phyloP scores from a whole-genome alignment of 2,113 vertebrate genomes.

The Nothobranchius furzeri region DNA sequence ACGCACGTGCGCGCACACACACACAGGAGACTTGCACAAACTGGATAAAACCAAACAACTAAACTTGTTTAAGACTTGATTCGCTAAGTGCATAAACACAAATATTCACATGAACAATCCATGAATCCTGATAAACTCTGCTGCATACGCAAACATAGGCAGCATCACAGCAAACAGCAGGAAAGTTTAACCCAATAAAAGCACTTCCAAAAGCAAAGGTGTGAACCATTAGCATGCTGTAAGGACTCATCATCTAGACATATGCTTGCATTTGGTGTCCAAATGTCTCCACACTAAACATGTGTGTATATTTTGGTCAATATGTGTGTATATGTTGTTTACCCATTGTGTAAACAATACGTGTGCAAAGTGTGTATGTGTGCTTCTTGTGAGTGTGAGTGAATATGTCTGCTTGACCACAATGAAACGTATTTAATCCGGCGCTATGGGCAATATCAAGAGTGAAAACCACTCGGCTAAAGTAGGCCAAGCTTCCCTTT shows the following conservation, averaged over 20 bases:
- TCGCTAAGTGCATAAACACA: no score
- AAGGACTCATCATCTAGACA: constrained; percentile 15
- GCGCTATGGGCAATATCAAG: constrained; percentile 73
- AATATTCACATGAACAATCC: constrained; percentile 8
- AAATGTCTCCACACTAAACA: not conserved
- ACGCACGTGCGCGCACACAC: no score
- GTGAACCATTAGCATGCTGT: not conserved
- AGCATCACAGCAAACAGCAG: not conserved
- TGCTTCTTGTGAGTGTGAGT: constrained; percentile 45
- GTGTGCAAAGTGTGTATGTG: constrained; percentile 19
- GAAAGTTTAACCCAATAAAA: not conserved
- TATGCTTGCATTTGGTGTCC: constrained; percentile 7
- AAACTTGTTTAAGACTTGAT: no score
- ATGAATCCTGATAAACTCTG: constrained; percentile 5
- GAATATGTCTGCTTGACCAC: constrained; percentile 60
- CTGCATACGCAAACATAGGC: not conserved
- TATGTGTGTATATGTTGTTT: constrained; percentile 12
- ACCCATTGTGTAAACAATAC: constrained; percentile 2
- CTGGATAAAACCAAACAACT: no score
- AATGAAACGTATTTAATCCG: constrained; percentile 70
- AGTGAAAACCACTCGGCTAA: constrained; percentile 70
- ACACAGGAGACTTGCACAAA: no score
- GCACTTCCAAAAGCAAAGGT: not conserved
- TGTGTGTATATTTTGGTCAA: not conserved
- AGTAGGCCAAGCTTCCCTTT: constrained; percentile 75